Evolutionary conservation across 2,888 invertebrate genomes (phyloP), one percentile per base, ranked within the genome.

Genomic region (Gasteruption jaculator): DNA sequence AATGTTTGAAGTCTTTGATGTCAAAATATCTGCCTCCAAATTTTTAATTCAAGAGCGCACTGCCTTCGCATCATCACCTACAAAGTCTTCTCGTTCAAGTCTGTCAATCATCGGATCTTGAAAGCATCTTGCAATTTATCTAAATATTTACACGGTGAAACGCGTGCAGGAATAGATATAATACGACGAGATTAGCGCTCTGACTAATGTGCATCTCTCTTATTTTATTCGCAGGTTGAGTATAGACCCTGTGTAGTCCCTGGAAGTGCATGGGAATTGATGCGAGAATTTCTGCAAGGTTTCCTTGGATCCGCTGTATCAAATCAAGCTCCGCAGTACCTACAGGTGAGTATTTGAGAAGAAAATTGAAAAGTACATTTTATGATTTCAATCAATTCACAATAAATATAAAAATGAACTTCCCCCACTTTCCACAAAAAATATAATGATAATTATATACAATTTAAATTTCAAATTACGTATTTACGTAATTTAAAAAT

Each of bases 231-330:
- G 10, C 55, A 80, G 86, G 85, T 92, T 11, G 95, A 95, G 71
- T 95, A 95, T 67, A 79, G 86, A 31, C 92, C 95, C 0, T 94
- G 93, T 70, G 81, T 89, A 1, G 84, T 93, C 53, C 86, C 92
- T 0, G 83, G 82, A 18, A 85, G 85, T 52, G 93, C 93, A 47
- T 95, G 93, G 91, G 89, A 90, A 49, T 77, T 96, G 43, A 80
- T 95, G 60, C 80, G 90, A 35, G 95, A 96, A 73, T 90, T 95
- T 65, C 75, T 93, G 38, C 91, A 92, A 71, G 91, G 93, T 11
- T 83, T 95, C 54, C 76, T 95, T 2, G 94, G 93, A 0, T 81
- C 83, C 2, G 74, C 79, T 2, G 82, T 88, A 0, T 79, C 84
- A 1, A 82, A 83, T 47, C 79, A 83, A 46, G 85, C 86, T 1